Evolutionary conservation across 1,140 invertebrate species (phyloP).

Genomic region (Neodiprion virginianus): DNA sequence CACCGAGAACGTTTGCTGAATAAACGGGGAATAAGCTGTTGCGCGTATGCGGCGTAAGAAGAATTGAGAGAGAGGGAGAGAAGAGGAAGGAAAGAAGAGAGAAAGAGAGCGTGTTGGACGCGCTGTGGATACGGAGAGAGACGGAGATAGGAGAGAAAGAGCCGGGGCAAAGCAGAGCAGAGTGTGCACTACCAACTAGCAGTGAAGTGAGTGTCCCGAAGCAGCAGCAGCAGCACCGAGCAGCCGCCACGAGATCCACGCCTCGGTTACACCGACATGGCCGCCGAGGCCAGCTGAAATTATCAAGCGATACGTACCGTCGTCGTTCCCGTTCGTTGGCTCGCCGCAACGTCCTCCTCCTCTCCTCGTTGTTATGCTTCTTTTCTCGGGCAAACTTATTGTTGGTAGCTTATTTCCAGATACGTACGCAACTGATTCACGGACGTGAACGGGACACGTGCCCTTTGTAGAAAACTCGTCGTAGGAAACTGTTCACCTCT

Average conservation of each 20-base stretch:
- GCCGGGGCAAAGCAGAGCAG: slow-evolving; percentile 6
- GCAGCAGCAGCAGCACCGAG: slow-evolving; percentile 3
- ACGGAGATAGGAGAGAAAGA: neutral
- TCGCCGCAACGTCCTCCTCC: slow-evolving; percentile 29
- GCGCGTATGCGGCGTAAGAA: slow-evolving; percentile 18
- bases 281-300: slow-evolving; percentile 56
- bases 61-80: neutral
- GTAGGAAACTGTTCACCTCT: no score
- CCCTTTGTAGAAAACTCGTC: no score
- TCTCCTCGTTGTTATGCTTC: slow-evolving; percentile 22
- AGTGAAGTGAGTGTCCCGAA: slow-evolving; percentile 9
- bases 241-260: slow-evolving; percentile 32
- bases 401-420: no score
- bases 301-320: slow-evolving; percentile 30
- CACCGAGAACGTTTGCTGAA: no score
- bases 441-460: no score
- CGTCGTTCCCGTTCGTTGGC: neutral
- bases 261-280: slow-evolving; percentile 52
- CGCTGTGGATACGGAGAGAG: neutral
- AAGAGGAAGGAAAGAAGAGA: neutral
- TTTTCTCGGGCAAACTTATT: neutral
- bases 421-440: no score
- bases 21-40: neutral
- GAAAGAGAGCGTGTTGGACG: slow-evolving; percentile 14
- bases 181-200: slow-evolving; percentile 18